Percentiles rank a stretch among this genome's conserved stretches.
phyloP scores from a whole-genome alignment of 2,113 vertebrate species.

The Ctenodactylus gundi region DNA sequence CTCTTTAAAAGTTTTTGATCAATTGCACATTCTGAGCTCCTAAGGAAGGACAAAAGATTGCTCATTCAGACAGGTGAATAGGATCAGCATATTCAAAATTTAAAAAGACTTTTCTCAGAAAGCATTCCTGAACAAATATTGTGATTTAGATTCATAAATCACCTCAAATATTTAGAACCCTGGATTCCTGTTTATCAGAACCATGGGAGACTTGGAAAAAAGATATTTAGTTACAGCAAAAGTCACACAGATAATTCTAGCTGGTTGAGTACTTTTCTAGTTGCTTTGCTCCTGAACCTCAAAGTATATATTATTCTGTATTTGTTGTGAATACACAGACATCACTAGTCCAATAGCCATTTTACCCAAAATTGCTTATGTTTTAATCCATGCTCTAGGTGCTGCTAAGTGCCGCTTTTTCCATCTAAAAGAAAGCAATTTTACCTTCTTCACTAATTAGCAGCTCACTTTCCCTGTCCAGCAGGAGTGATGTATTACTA shows the following conservation, averaged over 20 bases:
- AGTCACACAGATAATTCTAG: not conserved
- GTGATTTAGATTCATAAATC: not conserved
- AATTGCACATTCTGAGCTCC: not conserved
- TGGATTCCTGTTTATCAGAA: not conserved
- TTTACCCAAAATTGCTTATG: not conserved
- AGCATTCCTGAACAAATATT: not conserved
- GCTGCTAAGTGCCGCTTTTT: not conserved
- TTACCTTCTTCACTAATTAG: conserved; percentile 38
- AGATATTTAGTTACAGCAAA: not conserved
- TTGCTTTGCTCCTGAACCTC: not conserved
- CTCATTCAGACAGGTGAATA: not conserved
- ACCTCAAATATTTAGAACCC: not conserved
- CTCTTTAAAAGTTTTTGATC: not conserved
- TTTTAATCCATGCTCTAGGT: not conserved
- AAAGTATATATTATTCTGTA: not conserved
- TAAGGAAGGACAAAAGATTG: not conserved
- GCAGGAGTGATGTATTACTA: not conserved
- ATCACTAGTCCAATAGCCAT: not conserved
- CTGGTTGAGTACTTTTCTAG: not conserved
- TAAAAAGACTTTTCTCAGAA: not conserved
- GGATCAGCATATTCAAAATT: not conserved
- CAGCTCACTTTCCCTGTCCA: conserved; percentile 9
- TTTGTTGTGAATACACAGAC: not conserved
- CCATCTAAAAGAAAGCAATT: not conserved
- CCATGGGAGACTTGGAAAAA: not conserved